Percentiles rank a stretch among this genome's conserved stretches.
Conservation (phyloP, 1,140 invertebrate species). For the Tribolium madens region DNA sequence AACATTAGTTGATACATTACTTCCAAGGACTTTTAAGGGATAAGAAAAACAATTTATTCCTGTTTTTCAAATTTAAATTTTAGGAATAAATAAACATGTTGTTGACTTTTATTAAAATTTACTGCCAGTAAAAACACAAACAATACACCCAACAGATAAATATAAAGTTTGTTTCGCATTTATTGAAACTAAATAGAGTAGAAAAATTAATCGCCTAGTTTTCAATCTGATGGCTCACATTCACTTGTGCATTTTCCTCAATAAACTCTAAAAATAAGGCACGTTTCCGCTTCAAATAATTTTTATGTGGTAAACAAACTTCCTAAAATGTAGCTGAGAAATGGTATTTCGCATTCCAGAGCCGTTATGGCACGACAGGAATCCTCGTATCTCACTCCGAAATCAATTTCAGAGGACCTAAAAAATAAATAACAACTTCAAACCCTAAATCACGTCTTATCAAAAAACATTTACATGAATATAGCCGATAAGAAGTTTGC, state of each 20-base stretch:
- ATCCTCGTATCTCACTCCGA: slow-evolving; percentile 43
- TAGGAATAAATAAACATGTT: neutral
- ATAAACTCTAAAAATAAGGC: neutral
- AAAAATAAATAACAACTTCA: slow-evolving; percentile 22
- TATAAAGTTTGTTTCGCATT: neutral
- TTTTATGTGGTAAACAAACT: slow-evolving; percentile 38
- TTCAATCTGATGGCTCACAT: neutral
- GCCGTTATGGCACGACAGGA: slow-evolving; percentile 38
- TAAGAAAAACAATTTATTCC: no score
- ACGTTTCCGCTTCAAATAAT: neutral
- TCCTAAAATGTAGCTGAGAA: slow-evolving; percentile 50
- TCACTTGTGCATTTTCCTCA: neutral
- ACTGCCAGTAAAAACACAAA: neutral
- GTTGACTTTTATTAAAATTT: neutral
- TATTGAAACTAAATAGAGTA: neutral
- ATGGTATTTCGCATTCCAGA: slow-evolving; percentile 48
- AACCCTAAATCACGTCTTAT: slow-evolving; percentile 31
- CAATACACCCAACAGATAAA: neutral
- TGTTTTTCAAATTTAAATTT: neutral
- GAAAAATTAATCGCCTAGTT: neutral
- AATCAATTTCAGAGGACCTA: slow-evolving; percentile 41
- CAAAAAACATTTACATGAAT: slow-evolving; percentile 69
- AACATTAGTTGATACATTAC: no score
- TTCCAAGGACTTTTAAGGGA: no score
- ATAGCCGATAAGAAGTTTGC: slow-evolving; percentile 75